These are phyloP conservation scores for Julus scandinavius DNA, from an alignment of 2,888 invertebrate species.

Conservation along the genomic window DNA sequence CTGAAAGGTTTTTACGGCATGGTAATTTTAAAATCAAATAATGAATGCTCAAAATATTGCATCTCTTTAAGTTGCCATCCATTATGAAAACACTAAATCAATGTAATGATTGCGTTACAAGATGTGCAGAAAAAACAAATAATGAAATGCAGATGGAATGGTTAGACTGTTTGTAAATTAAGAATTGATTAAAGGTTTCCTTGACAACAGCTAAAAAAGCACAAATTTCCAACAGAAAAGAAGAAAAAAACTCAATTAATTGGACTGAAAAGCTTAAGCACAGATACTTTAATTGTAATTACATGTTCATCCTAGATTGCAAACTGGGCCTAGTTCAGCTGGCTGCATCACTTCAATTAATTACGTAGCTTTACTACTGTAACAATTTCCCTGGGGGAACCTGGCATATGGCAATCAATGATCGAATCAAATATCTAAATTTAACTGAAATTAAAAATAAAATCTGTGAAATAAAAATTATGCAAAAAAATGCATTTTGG, in stretches of 20 bases:
- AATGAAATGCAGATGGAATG: neutral
- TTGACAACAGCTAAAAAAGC: neutral
- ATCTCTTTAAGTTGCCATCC: no score
- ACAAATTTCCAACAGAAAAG: neutral
- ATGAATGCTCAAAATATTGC: no score
- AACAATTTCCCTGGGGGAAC: neutral
- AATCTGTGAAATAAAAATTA: no score
- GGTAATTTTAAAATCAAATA: no score
- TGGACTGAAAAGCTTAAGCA: conserved; percentile 29
- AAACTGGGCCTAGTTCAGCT: neutral
- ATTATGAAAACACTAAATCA: no score
- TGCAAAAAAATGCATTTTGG: no score
- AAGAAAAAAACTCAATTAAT: conserved; percentile 24
- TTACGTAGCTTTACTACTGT: neutral
- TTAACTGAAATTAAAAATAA: no score
- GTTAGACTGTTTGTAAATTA: neutral
- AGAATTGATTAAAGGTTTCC: conserved; percentile 24
- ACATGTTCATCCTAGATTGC: conserved; percentile 35
- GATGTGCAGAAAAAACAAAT: neutral
- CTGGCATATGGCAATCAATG: neutral
- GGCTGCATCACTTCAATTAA: neutral
- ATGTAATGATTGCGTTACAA: neutral
- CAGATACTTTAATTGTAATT: conserved; percentile 39
- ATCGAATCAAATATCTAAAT: no score
- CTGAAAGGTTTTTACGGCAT: no score